Evolutionary conservation across 2,797 vertebrate species (phyloP).

Genomic region (Glyptemys insculpta): DNA sequence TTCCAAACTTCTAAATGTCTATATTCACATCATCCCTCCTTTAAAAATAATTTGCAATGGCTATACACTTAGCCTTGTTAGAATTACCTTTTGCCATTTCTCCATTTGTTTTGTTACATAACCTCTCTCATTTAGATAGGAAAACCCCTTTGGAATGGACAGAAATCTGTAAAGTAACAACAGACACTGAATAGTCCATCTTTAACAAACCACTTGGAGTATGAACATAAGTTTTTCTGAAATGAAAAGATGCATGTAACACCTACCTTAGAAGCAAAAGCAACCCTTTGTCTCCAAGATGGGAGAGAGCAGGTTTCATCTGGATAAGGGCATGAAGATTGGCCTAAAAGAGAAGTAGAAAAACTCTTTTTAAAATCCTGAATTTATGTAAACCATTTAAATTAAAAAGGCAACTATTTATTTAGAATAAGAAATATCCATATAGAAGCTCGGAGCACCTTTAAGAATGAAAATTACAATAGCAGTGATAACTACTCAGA

Average conservation of each 20-base stretch:
- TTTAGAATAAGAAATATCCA: neutral
- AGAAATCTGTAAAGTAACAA: slow-evolving; percentile 88
- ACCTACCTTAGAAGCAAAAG: slow-evolving; percentile 94
- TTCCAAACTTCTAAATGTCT: neutral
- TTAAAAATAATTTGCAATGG: neutral
- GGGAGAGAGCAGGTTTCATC: slow-evolving; percentile 97
- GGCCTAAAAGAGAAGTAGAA: slow-evolving; percentile 83
- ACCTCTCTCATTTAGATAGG: slow-evolving; percentile 97
- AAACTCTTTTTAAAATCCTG: neutral
- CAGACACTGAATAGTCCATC: neutral
- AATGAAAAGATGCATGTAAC: neutral
- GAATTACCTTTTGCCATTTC: slow-evolving; percentile 96
- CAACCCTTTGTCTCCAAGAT: slow-evolving; percentile 97
- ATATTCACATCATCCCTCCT: neutral
- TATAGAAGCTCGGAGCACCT: accelerated
- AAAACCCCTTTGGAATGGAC: slow-evolving; percentile 99
- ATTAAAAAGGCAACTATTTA: neutral
- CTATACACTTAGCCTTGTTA: neutral
- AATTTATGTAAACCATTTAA: neutral
- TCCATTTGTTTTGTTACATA: slow-evolving; percentile 98
- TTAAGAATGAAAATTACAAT: neutral
- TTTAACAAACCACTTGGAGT: neutral
- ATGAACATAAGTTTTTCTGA: neutral
- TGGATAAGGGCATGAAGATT: slow-evolving; percentile 99
- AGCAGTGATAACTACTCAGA: neutral